Conservation (phyloP, 2,113 vertebrate species). For the Phylloscopus whistleri region DNA sequence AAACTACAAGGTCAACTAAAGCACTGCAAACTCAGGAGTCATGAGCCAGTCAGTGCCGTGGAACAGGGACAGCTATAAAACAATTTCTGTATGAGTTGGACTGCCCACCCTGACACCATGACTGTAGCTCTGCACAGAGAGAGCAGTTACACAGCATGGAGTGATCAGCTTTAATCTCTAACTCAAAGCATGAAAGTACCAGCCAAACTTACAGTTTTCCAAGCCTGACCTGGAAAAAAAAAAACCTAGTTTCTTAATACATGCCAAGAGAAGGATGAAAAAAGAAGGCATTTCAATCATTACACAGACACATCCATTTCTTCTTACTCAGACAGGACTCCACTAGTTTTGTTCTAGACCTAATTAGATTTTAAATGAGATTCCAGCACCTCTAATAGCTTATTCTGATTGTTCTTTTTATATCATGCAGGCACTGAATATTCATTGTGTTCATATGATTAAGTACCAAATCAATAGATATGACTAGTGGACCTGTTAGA, state of each 20-base stretch:
- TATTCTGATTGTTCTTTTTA: constrained; percentile 82
- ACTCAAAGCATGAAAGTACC: background rate
- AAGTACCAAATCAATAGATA: constrained; percentile 72
- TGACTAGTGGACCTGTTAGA: constrained; percentile 49
- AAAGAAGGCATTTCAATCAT: constrained; percentile 38
- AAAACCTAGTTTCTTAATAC: background rate
- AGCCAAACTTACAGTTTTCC: background rate
- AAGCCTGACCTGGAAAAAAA: background rate
- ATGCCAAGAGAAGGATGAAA: background rate
- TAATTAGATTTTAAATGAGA: constrained; percentile 82
- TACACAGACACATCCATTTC: constrained; percentile 61
- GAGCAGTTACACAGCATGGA: background rate
- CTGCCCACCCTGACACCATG: background rate
- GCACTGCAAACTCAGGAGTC: background rate
- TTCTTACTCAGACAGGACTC: constrained; percentile 54
- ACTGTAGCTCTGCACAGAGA: background rate
- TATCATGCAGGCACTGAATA: constrained; percentile 72
- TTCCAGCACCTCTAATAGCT: constrained; percentile 76
- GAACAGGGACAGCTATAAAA: background rate
- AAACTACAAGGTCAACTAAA: background rate
- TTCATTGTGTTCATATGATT: constrained; percentile 73
- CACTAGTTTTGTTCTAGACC: constrained; percentile 70
- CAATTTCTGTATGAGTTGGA: background rate
- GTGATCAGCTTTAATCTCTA: background rate
- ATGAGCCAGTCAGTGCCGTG: background rate